Percentiles rank a stretch among this genome's conserved stretches.
phyloP scores from a whole-genome alignment of 2,888 invertebrate species.

The Leptarthrus brevirostris region DNA sequence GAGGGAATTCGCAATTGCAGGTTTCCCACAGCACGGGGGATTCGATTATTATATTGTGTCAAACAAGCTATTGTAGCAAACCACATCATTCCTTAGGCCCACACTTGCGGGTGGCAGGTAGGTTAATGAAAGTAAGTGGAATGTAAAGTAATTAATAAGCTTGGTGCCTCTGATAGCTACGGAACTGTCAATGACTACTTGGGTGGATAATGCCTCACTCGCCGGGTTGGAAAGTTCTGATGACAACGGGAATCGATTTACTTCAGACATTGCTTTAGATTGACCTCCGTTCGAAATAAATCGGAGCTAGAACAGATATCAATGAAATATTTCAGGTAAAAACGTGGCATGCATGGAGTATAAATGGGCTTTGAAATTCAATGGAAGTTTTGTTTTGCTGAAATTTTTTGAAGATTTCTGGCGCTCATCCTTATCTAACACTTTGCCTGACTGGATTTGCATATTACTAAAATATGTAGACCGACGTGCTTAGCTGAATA shows the following conservation, averaged over 20 bases:
- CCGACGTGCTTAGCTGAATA: too few relatives aligned
- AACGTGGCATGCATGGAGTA: too few relatives aligned
- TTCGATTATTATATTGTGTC: slow-evolving; percentile 29
- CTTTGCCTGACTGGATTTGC: too few relatives aligned
- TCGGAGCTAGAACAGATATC: too few relatives aligned
- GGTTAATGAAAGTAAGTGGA: slow-evolving; percentile 43
- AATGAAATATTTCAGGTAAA: too few relatives aligned
- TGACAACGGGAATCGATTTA: slow-evolving; percentile 32
- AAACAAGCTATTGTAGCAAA: not conserved
- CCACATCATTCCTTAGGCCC: not conserved
- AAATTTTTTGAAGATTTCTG: too few relatives aligned
- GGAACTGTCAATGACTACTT: slow-evolving; percentile 24
- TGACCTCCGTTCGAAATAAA: not conserved
- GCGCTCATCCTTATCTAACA: too few relatives aligned
- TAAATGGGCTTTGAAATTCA: too few relatives aligned
- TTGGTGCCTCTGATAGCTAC: slow-evolving; percentile 25
- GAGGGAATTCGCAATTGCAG: slow-evolving; percentile 34
- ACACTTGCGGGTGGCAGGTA: slow-evolving; percentile 21
- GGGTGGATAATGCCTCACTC: slow-evolving; percentile 19
- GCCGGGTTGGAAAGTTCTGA: slow-evolving; percentile 18
- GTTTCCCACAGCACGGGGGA: slow-evolving; percentile 17
- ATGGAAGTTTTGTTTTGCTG: too few relatives aligned
- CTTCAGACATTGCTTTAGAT: slow-evolving; percentile 13
- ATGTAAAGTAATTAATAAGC: slow-evolving; percentile 43
- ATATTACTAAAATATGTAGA: too few relatives aligned